Conservation (phyloP, 2,888 invertebrate species). For the Tetranychus truncatus region DNA sequence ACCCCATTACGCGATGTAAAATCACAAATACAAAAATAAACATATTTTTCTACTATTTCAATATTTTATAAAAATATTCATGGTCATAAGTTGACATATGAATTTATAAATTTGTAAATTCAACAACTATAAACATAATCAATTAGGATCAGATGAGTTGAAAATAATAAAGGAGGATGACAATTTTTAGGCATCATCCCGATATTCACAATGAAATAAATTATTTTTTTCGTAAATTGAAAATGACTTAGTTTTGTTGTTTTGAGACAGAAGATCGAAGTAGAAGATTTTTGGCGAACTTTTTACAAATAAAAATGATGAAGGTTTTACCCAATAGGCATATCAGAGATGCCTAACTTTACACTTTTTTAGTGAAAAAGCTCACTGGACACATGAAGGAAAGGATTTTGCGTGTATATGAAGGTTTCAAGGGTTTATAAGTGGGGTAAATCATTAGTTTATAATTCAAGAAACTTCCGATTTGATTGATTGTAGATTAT, state of each 20-base stretch:
- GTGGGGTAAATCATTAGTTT: not conserved
- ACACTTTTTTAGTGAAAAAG: not conserved
- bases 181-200: not conserved
- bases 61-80: not conserved
- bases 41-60: not conserved
- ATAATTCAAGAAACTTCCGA: no score
- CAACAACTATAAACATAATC: not conserved
- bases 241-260: not conserved
- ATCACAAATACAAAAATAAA: slow-evolving; percentile 1
- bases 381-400: not conserved
- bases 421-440: not conserved
- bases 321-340: not conserved
- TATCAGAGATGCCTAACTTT: not conserved
- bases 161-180: not conserved
- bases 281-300: not conserved
- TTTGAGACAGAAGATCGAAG: not conserved
- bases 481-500: no score
- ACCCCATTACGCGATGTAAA: not conserved
- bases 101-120: not conserved
- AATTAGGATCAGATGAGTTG: not conserved
- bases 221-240: not conserved
- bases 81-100: not conserved
- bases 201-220: not conserved
- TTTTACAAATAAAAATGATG: not conserved
- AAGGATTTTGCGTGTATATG: not conserved